phyloP scores from a whole-genome alignment of 2,888 invertebrate species.

The Nomada ferruginata region DNA sequence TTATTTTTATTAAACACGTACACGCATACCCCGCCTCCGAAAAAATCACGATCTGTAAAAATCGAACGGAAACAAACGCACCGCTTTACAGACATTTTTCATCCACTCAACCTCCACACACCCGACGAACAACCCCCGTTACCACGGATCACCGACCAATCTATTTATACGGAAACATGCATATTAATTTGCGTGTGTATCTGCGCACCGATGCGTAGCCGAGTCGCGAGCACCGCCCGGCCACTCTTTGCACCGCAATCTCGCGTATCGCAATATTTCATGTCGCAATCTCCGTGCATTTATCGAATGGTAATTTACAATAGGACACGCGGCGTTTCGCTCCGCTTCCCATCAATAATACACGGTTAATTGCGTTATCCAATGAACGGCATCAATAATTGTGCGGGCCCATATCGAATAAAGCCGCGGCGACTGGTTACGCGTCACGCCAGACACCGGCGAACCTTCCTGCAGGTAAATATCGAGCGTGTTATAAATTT shows the following conservation, averaged over 20 bases:
- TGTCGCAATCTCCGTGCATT: conserved; percentile 36
- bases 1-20: too few relatives aligned
- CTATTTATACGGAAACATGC: conserved; percentile 2
- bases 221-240: background rate
- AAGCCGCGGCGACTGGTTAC: conserved; percentile 33
- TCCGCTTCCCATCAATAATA: conserved; percentile 42
- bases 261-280: conserved; percentile 35
- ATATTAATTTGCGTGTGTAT: background rate
- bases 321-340: conserved; percentile 22
- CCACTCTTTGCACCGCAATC: conserved; percentile 1
- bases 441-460: conserved; percentile 29
- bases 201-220: background rate
- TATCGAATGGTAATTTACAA: conserved; percentile 37
- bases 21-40: too few relatives aligned
- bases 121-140: background rate
- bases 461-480: conserved; percentile 31
- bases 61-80: too few relatives aligned
- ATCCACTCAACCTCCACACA: background rate
- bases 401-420: conserved; percentile 23
- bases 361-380: conserved; percentile 48
- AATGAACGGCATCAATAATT: conserved; percentile 52
- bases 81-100: background rate
- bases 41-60: too few relatives aligned
- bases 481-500: conserved; percentile 58
- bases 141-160: background rate